Percentiles rank a stretch among this genome's conserved stretches.
phyloP scores from a whole-genome alignment of 2,113 vertebrate species.

The Serinus canaria region DNA sequence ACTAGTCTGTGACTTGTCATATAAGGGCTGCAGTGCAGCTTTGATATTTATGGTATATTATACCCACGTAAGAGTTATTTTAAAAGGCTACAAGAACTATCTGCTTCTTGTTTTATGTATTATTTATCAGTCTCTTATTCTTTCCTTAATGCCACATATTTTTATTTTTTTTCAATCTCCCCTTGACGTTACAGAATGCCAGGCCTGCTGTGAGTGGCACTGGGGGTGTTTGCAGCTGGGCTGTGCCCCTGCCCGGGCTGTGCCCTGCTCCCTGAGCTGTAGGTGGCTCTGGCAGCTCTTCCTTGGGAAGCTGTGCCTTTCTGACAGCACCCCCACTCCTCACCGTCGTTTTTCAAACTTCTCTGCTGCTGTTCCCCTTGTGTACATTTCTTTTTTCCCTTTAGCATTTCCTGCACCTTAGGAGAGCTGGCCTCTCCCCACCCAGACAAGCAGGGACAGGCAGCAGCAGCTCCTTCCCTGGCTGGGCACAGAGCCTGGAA shows the following conservation, averaged over 20 bases:
- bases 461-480: not conserved
- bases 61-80: constrained; percentile 5
- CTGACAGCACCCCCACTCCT: not conserved
- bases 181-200: not conserved
- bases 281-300: not conserved
- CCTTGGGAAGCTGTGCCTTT: fast-evolving
- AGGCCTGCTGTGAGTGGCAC: fast-evolving
- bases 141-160: not conserved
- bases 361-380: not conserved
- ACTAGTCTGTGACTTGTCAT: constrained; percentile 19
- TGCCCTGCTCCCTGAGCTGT: not conserved
- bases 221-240: not conserved
- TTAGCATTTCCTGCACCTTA: not conserved
- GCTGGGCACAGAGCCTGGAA: not conserved
- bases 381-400: not conserved
- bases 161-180: not conserved
- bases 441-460: not conserved
- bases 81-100: not conserved
- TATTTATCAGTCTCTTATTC: constrained; percentile 15
- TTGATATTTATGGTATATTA: constrained; percentile 11
- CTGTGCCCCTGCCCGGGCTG: not conserved
- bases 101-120: not conserved
- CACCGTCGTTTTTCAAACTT: not conserved
- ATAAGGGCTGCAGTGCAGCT: constrained; percentile 19
- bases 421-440: not conserved